Evolutionary conservation across 1,140 invertebrate genomes (phyloP), one percentile per base, ranked within the genome.

Genomic region (Musca domestica): DNA sequence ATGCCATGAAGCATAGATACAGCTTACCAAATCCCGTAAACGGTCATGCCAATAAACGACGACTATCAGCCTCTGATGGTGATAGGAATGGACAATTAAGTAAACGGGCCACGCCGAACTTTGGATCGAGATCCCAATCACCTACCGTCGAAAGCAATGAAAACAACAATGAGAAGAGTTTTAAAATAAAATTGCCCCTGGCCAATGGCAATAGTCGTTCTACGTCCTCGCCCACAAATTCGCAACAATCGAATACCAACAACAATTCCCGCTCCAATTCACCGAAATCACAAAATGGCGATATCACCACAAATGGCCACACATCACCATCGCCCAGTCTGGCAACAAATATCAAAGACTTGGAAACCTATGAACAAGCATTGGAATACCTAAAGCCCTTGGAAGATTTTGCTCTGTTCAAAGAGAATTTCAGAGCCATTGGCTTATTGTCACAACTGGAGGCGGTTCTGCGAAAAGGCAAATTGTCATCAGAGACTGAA

Each of bases 341-440:
- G 0, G 71, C 27, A 2, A 61, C 56, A 41, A 61, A 34, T 41
- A 15, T n/a, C 5, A 78, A 72, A 20, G 75, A 78, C 14, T 64
- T 78, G 5, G 75, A 77, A 12, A 77, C 73, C 22, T 80, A 80
- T 48, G 71, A 71, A 3, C 74, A 80, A 17, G 78, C 78, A 0
- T 58, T 80, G 19, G 78, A 80, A 25, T 74, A 80, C 41, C 67
- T 80, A 1, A 80, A 80, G 49, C 78, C 78, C 0, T 27, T 80
- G 9, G 78, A 80, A 56, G 78, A 80, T 17, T 80, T 80, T 71
- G 78, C 74, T n/a, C 72, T 80, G 7, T 75, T 78, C 41, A 78
- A 77, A 54, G 77, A 80, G 34, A 80, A 80, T 56, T 80, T 80
- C 67, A 74, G 78, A 22, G 78, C 78, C 9, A 80, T 80, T 64